Evolutionary conservation across 2,797 vertebrate species (phyloP).

Genomic region (Distichodus sexfasciatus): DNA sequence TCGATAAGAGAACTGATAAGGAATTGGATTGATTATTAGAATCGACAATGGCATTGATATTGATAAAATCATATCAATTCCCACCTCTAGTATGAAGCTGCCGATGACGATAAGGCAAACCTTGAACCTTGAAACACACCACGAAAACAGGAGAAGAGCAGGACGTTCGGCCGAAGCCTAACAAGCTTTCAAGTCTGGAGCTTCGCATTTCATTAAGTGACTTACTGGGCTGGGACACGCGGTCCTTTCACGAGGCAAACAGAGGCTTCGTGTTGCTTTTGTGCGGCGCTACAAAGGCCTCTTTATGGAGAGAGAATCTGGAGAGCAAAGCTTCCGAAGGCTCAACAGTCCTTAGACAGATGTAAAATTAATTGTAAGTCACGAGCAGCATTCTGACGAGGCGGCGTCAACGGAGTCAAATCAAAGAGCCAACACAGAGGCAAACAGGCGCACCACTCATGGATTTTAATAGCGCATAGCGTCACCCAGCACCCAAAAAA

Average conservation of each 20-base stretch:
- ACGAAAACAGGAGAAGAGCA: neutral
- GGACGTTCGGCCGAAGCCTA: neutral
- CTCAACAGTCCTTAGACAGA: slow-evolving; percentile 17
- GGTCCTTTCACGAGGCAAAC: slow-evolving; percentile 1
- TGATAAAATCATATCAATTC: no score
- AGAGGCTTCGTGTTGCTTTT: slow-evolving; percentile 11
- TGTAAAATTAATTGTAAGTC: slow-evolving; percentile 30
- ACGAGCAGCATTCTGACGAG: slow-evolving; percentile 9
- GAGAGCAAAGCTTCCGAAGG: slow-evolving; percentile 5
- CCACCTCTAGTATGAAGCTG: no score
- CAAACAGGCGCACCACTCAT: neutral
- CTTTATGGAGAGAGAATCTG: slow-evolving; percentile 23
- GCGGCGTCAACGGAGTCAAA: neutral
- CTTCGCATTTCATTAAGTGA: slow-evolving; percentile 31
- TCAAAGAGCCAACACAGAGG: slow-evolving; percentile 23
- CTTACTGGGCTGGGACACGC: slow-evolving; percentile 18
- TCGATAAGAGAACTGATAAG: no score
- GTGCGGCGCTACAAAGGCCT: slow-evolving; percentile 14
- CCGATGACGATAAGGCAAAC: no score
- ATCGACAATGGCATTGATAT: no score
- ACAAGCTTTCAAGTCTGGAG: slow-evolving; percentile 17
- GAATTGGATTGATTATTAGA: no score
- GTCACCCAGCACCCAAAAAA: slow-evolving; percentile 10
- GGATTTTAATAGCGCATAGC: slow-evolving; percentile 16
- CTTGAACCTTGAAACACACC: no score